Conservation (phyloP, 2,888 invertebrate genomes). For the Conus canariensis region DNA sequence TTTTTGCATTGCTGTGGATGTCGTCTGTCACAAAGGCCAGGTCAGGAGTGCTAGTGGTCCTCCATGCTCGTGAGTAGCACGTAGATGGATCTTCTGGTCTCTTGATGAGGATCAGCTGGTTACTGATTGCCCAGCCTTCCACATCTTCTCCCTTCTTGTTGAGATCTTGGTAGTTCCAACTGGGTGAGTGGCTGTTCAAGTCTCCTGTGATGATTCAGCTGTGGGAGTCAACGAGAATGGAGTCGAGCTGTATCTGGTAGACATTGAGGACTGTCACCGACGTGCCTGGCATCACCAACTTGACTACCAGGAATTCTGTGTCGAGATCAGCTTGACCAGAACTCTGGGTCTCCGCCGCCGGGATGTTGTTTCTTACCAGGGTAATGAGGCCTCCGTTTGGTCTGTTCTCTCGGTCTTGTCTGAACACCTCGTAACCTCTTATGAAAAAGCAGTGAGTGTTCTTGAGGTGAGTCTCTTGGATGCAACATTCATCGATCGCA, state of each 20-base stretch:
- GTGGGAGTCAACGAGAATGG: slow-evolving; percentile 4
- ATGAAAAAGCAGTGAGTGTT: slow-evolving; percentile 22
- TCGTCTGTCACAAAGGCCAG: slow-evolving; percentile 49
- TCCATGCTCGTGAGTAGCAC: slow-evolving; percentile 46
- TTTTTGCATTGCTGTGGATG: slow-evolving; percentile 25
- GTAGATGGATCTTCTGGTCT: slow-evolving; percentile 46
- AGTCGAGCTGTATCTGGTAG: slow-evolving; percentile 15
- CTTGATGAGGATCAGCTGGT: too few relatives aligned
- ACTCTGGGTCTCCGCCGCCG: slow-evolving; percentile 18
- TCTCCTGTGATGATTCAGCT: slow-evolving; percentile 43
- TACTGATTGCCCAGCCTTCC: too few relatives aligned
- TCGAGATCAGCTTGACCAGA: slow-evolving; percentile 22
- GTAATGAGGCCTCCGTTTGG: slow-evolving; percentile 22
- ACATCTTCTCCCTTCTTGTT: slow-evolving; percentile 25
- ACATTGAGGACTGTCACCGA: slow-evolving; percentile 6
- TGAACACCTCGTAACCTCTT: slow-evolving; percentile 15
- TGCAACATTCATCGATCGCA: slow-evolving; percentile 8
- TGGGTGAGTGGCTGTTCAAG: slow-evolving; percentile 47
- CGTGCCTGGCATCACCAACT: neutral
- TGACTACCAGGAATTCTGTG: slow-evolving; percentile 9
- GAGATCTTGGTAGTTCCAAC: slow-evolving; percentile 42
- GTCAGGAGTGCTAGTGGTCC: slow-evolving; percentile 44
- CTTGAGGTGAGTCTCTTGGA: slow-evolving; percentile 4
- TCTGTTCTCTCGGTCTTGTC: neutral
- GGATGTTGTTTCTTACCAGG: slow-evolving; percentile 9